Evolutionary conservation across 1,140 invertebrate genomes (phyloP), one percentile per base, ranked within the genome.

Genomic region (Bombus polaris): DNA sequence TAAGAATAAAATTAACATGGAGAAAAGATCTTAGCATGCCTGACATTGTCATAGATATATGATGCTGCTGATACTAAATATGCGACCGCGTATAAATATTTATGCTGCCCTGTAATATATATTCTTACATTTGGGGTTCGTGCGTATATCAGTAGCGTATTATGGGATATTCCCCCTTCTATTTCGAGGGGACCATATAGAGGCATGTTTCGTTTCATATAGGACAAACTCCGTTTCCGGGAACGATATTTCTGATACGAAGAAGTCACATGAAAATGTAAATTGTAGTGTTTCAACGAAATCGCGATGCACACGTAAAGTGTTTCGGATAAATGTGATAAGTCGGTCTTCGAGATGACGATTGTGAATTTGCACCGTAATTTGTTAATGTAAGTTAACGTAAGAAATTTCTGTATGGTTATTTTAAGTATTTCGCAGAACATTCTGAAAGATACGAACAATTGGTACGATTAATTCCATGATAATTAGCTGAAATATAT

Each of bases 1-100:
- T 73, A 59, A 82, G 82, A 72, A 85, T 90, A 83, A 86, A 90
- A 90, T 90, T 85, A 90, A 88, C 86, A 88, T 90, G 86, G 59
- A 12, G 57, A 70, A 71, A 73, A 81, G 80, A 90, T 62, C 18
- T 66, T 71, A 66, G 70, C 70, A 73, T 42, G 28, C 68, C 82
- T 88, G 86, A 83, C 57, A 76, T 22, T 88, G 82, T 82, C 86
- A 78, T 68, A 82, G 68, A 83, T 87, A 87, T 75, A 80, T 65
- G 68, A 57, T n/a, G 47, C n/a, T 25, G 8, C 15, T 57, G 62
- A 53, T n/a, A 3, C 47, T 65, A 80, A 80, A 70, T 70, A 80
- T 35, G 44, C 22, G 59, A 22, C 8, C 32, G 15, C 3, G 25
- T 74, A 35, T 83, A 65, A 66, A 83, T 83, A 74, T 83, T 78